These are phyloP conservation scores for Sebastiscus tertius DNA, from an alignment of 2,797 vertebrate species.

Conservation along the genomic window DNA sequence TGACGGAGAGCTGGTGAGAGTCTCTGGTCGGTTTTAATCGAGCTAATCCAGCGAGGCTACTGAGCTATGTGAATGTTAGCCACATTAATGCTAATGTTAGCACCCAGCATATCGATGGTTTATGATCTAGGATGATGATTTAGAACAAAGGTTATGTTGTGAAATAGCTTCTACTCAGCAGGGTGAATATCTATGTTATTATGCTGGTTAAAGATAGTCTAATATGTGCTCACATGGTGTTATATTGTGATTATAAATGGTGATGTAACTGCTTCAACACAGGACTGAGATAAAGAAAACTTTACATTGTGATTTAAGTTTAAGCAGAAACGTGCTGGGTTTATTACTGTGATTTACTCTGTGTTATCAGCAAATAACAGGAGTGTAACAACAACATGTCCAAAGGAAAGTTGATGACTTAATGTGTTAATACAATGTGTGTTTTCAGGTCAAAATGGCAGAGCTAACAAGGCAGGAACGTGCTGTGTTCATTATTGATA, in stretches of 20 bases:
- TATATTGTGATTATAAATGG: not conserved
- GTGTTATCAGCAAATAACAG: not conserved
- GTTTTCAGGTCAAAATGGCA: conserved; percentile 84
- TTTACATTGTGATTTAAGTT: not conserved
- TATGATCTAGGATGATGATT: not conserved
- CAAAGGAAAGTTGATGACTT: not conserved
- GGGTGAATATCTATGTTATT: not conserved
- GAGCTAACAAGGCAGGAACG: conserved; percentile 79
- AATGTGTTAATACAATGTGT: not conserved
- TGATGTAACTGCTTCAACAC: not conserved
- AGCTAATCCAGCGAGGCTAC: conserved; percentile 33
- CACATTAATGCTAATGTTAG: conserved; percentile 63
- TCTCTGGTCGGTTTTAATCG: not conserved
- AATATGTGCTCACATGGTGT: not conserved
- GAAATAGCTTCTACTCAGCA: not conserved
- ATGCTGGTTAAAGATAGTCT: not conserved
- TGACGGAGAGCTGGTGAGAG: not conserved
- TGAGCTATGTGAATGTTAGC: conserved; percentile 65
- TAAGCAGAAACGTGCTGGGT: not conserved
- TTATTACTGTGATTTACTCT: not conserved
- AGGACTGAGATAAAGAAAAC: not conserved
- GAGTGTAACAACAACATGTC: not conserved
- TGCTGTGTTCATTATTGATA: too few relatives aligned
- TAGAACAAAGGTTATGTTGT: not conserved
- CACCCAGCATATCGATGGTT: not conserved